phyloP scores from a whole-genome alignment of 2,113 vertebrate species.

The Dasypus novemcinctus region DNA sequence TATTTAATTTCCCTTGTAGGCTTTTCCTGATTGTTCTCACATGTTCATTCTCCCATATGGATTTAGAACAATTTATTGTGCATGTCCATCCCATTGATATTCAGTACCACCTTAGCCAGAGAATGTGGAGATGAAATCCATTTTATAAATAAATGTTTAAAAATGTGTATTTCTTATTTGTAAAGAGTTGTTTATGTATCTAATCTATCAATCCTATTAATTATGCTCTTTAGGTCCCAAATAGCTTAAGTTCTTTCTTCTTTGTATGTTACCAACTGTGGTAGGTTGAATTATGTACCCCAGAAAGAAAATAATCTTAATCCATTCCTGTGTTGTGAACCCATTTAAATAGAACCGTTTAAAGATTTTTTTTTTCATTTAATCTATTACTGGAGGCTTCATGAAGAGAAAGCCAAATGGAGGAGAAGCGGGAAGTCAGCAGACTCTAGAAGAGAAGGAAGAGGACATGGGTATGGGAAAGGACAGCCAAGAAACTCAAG shows the following conservation, averaged over 20 bases:
- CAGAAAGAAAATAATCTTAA: too few relatives aligned
- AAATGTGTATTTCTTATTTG: neutral
- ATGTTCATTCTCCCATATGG: neutral
- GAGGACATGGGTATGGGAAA: too few relatives aligned
- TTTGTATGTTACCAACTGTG: neutral
- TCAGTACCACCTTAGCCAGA: neutral
- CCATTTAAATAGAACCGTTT: too few relatives aligned
- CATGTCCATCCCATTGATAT: neutral
- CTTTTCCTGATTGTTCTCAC: neutral
- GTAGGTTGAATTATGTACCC: too few relatives aligned
- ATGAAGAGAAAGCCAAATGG: too few relatives aligned
- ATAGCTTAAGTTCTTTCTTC: neutral
- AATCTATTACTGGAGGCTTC: too few relatives aligned
- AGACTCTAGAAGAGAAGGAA: too few relatives aligned
- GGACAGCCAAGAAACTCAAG: too few relatives aligned
- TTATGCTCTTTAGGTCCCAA: neutral
- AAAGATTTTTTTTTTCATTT: too few relatives aligned
- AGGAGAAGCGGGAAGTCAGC: too few relatives aligned
- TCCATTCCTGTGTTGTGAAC: too few relatives aligned
- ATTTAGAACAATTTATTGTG: neutral
- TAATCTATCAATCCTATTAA: neutral
- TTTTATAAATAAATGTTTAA: neutral
- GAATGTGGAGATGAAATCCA: neutral
- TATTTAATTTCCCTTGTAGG: neutral
- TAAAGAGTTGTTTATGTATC: neutral